These are phyloP conservation scores for Xiphophorus maculatus DNA, from an alignment of 2,113 vertebrate genomes.

Conservation along the genomic window DNA sequence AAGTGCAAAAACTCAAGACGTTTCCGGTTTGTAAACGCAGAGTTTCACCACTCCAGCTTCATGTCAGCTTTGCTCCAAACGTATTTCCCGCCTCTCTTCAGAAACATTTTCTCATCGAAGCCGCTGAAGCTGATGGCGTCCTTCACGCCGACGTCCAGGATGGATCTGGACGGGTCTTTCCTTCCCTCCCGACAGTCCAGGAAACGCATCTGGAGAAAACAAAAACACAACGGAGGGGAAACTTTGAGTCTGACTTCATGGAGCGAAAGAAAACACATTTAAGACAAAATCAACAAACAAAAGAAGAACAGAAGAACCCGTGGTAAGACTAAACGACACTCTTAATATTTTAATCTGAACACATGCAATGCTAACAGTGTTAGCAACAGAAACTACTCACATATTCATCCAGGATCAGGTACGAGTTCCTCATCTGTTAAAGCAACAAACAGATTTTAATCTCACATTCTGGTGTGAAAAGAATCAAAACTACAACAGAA, in stretches of 20 bases:
- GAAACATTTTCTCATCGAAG: conserved; percentile 94
- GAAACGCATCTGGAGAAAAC: conserved; percentile 88
- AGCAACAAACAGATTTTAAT: conserved; percentile 18
- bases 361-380: neutral
- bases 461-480: neutral
- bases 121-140: conserved; percentile 91
- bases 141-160: conserved; percentile 90
- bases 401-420: conserved; percentile 97
- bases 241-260: too few relatives aligned
- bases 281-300: too few relatives aligned
- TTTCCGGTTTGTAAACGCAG: neutral
- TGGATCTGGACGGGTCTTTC: conserved; percentile 93
- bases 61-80: conserved; percentile 94
- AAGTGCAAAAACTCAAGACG: neutral
- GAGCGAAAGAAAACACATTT: too few relatives aligned
- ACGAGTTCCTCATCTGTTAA: conserved; percentile 95
- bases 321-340: too few relatives aligned
- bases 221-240: too few relatives aligned
- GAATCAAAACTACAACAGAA: neutral
- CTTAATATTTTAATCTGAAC: too few relatives aligned
- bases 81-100: conserved; percentile 91
- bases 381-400: conserved; percentile 81
- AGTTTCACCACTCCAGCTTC: conserved; percentile 89
- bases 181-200: conserved; percentile 89
- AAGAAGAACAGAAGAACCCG: too few relatives aligned